Base-by-base conservation (phyloP, 2,888 invertebrate genomes). In the Meghimatium bilineatum region DNA sequence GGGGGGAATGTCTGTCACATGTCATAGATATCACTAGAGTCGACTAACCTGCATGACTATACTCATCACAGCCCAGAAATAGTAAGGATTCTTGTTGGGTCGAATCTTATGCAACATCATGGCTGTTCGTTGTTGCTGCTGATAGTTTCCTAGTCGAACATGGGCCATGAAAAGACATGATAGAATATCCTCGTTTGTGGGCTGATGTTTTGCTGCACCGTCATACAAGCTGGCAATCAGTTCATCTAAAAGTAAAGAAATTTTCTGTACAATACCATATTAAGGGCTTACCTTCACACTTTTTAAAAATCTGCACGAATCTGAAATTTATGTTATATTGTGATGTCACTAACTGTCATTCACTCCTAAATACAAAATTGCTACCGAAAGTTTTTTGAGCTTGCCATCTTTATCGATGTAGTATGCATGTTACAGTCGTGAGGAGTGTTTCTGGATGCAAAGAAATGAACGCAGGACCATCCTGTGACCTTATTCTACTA, bases 21-120 rank as follows among this genome's bases (percentile, higher is more conserved):
- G 29, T n/a, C 29, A 63, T 14, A 63, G 29, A 63, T 2, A 26
- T 29, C n/a, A n/a, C 60, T 20, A 23, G 26, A 23, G 17, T 38
- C 44, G 14, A 49, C 76, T 60, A 90, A 97, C 97, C 95, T 99
- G 99, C 95, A 99, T 95, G 36, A 99, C 96, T 89, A 98, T 96
- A 93, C 98, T 98, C 97, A 99, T 98, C 20, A 99, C 96, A 34
- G 97, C 97, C 99, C 99, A 99, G 93, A 98, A 98, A 93, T 98
- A 98, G 93, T 99, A 99, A 0, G 98, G 98, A 93, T 97, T 97
- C 93, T 98, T 98, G 79, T 90, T 86, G 3, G 97, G 96, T 90
- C 96, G 96, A 83, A 97, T 95, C 94, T 98, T 98, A 94, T 97
- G 99, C 60, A 99, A 94, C 23, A 96, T 95, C 95, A 98, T 95